Evolutionary conservation across 2,113 vertebrate genomes (phyloP), one percentile per base, ranked within the genome.

Genomic region (Brachypodius melanocephalos): DNA sequence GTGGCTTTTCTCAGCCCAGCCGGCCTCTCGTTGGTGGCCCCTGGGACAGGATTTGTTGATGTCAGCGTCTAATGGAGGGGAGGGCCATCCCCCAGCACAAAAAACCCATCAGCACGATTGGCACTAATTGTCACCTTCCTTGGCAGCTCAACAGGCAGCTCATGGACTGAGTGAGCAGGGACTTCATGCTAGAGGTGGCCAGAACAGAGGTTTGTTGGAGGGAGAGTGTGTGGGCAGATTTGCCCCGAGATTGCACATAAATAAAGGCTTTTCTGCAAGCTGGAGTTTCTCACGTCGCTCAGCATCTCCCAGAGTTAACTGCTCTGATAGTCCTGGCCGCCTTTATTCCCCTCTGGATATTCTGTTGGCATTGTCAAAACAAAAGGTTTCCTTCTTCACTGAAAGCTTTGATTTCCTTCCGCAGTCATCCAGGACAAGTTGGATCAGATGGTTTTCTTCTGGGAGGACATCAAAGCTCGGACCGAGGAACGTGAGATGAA

Each of bases 401-500:
- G 55, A 57, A 3, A 6, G 2, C 58, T 49, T 78, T 34, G 1
- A 12, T 55, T 69, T 72, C 72, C 79, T 43, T 54, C 75, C 57
- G 43, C 97, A 99, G 99, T 98, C 48, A 99, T 99, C 80, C 99
- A 98, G 49, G 98, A 99, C 85, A 99, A 99, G 85, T 91, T 99
- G 89, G 98, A 99, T 92, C 98, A 98, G 71, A 98, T 99, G 94
- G 98, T 98, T 66, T 99, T 99, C 68, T 98, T 99, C 96, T 99
- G 99, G 99, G 99, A 99, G n/a, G 99, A 99, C 97, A 99, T 99
- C 98, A 99, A 99, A 90, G 98, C 98, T 96, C 98, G 98, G 25
- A 98, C 99, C 0, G 99, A 99, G 96, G 99, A 99, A 62, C 97
- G 98, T 51, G 99, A 99, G 88, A 98, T 98, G 66, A 99, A 99